A percentile compares a stretch with the other conserved stretches of the same genome.
phyloP scores from a whole-genome alignment of 53 echinoderm and acorn worm genomes.

The Actinopyga echinites region DNA sequence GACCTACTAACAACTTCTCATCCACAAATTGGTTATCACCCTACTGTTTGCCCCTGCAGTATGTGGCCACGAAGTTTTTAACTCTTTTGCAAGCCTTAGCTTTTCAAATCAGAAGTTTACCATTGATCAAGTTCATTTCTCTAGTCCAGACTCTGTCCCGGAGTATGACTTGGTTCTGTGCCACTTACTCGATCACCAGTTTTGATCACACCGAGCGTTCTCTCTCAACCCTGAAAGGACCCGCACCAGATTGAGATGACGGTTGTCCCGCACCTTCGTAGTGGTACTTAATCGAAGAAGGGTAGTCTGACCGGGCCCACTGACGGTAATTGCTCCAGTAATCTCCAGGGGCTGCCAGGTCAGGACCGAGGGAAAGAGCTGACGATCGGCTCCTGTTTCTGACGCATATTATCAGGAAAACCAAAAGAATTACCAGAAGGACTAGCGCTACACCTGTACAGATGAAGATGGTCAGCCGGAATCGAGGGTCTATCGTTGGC shows the following conservation, averaged over 20 bases:
- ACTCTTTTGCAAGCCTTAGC: too few species aligned
- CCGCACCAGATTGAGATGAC: neutral
- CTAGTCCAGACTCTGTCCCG: too few species aligned
- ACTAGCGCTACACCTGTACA: constrained; percentile 35
- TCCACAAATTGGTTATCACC: too few species aligned
- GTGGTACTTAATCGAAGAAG: constrained; percentile 4
- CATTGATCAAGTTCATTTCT: too few species aligned
- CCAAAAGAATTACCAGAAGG: constrained; percentile 11
- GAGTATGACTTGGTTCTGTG: too few species aligned
- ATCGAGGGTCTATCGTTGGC: neutral
- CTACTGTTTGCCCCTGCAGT: too few species aligned
- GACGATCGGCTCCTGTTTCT: constrained; percentile 11
- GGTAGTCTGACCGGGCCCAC: constrained; percentile 27
- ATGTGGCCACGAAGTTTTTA: too few species aligned
- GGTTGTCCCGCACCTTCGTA: neutral
- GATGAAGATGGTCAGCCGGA: constrained; percentile 16
- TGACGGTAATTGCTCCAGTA: constrained; percentile 34
- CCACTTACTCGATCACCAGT: too few species aligned
- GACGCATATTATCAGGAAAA: constrained; percentile 14
- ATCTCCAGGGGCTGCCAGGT: constrained; percentile 1
- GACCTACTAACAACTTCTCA: too few species aligned
- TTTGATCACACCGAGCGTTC: constrained; percentile 21
- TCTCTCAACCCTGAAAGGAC: neutral
- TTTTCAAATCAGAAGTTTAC: too few species aligned
- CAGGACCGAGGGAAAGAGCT: constrained; percentile 9